Conservation (phyloP, 1,140 invertebrate species). For the Leptinotarsa texana region DNA sequence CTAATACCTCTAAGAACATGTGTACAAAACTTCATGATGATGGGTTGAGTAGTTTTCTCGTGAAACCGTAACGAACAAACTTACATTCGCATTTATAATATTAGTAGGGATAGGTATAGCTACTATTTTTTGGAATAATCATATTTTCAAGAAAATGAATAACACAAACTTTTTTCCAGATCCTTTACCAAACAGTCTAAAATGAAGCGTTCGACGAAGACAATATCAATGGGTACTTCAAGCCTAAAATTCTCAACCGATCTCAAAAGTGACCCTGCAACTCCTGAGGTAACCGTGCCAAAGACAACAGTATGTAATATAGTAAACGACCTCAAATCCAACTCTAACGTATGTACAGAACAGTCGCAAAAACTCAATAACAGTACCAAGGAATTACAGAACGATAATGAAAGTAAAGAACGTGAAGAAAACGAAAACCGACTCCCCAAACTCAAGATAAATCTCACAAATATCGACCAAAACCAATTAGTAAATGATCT, state of each 20-base stretch:
- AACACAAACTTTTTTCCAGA: conserved; percentile 4
- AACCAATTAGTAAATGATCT: not conserved
- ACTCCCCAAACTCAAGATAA: conserved; percentile 13
- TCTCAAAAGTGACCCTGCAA: not conserved
- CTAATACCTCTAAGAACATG: too few species aligned
- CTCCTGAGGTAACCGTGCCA: not conserved
- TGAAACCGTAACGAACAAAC: too few species aligned
- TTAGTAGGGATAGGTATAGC: too few species aligned
- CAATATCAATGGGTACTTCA: not conserved
- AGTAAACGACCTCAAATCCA: conserved; percentile 13
- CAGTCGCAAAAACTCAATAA: not conserved
- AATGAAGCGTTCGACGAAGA: not conserved
- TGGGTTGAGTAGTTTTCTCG: too few species aligned
- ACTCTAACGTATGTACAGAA: not conserved
- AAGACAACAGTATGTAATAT: not conserved
- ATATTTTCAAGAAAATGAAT: too few species aligned
- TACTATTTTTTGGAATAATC: too few species aligned
- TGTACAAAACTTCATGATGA: too few species aligned
- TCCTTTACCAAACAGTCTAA: not conserved
- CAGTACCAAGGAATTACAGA: not conserved
- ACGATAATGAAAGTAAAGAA: not conserved
- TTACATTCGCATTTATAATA: too few species aligned
- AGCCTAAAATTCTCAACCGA: not conserved
- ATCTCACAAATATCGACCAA: not conserved
- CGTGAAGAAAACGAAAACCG: not conserved